phyloP scores from a whole-genome alignment of 2,797 vertebrate species.

The Sitta carolinensis region DNA sequence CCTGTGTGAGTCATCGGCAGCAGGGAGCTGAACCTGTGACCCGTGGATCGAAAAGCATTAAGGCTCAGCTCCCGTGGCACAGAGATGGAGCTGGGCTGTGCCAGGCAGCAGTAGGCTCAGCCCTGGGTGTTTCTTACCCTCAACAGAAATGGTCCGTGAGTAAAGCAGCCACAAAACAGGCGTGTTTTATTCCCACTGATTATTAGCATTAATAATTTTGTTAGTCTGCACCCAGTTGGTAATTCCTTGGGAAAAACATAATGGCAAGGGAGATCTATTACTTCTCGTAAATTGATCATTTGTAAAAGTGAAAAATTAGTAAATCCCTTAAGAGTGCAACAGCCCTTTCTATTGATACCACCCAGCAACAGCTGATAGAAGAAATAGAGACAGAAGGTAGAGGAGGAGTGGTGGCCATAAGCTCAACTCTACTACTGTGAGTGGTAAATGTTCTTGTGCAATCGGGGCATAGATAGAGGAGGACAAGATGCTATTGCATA shows the following conservation, averaged over 20 bases:
- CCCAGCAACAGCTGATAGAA: neutral
- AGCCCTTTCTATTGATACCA: neutral
- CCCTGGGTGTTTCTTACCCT: neutral
- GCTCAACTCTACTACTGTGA: neutral
- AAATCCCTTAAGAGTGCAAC: neutral
- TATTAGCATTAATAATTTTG: neutral
- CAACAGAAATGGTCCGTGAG: neutral
- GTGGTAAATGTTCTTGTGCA: neutral
- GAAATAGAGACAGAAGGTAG: neutral
- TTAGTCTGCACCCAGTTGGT: neutral
- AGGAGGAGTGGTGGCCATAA: neutral
- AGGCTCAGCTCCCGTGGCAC: neutral
- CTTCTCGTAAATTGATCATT: neutral
- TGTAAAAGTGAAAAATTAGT: neutral
- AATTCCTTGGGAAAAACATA: neutral
- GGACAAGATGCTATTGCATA: neutral
- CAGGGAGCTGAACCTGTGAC: slow-evolving; percentile 58
- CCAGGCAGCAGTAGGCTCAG: neutral
- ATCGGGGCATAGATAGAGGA: neutral
- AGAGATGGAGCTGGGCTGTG: neutral
- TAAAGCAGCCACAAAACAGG: neutral
- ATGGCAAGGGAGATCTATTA: neutral
- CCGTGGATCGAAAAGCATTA: neutral
- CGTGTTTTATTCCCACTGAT: neutral
- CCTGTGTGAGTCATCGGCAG: slow-evolving; percentile 48